A percentile compares a stretch with the other conserved stretches of the same genome.
These are phyloP conservation scores for Coleophora flavipennella DNA, from an alignment of 2,888 invertebrate genomes.

Conservation along the genomic window DNA sequence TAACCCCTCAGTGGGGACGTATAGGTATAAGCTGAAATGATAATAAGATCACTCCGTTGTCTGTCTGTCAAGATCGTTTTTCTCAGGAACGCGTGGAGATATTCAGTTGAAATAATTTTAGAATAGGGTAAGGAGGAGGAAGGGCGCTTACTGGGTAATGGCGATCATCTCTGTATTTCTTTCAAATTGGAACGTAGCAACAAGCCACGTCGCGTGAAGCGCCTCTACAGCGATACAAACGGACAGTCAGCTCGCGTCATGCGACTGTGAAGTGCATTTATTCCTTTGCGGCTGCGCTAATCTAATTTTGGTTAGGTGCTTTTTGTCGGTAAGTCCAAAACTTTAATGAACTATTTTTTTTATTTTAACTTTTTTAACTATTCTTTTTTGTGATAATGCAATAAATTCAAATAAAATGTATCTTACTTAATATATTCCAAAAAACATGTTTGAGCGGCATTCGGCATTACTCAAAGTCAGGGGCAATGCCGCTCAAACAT, in stretches of 20 bases:
- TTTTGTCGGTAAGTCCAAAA: not conserved
- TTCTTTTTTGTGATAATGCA: not conserved
- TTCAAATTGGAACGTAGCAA: slow-evolving; percentile 1
- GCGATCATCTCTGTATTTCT: slow-evolving; percentile 1
- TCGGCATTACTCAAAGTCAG: too few relatives aligned
- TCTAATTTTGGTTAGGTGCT: not conserved
- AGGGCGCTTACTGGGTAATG: slow-evolving; percentile 1
- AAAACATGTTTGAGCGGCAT: too few relatives aligned
- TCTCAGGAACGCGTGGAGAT: too few relatives aligned
- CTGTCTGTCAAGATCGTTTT: too few relatives aligned
- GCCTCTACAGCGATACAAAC: not conserved
- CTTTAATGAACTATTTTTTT: not conserved
- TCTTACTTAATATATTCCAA: too few relatives aligned
- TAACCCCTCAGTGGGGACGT: too few relatives aligned
- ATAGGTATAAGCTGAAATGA: too few relatives aligned
- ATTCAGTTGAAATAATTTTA: too few relatives aligned
- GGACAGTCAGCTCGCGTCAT: not conserved
- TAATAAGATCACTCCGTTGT: too few relatives aligned
- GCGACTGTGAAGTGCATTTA: not conserved
- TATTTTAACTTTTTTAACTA: not conserved
- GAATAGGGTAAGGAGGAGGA: not conserved
- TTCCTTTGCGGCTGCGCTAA: not conserved
- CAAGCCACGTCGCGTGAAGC: not conserved
- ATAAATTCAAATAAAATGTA: not conserved
- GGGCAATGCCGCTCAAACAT: too few relatives aligned